Base-by-base conservation (phyloP, 2,113 vertebrate genomes). In the Amblyornis subalaris region DNA sequence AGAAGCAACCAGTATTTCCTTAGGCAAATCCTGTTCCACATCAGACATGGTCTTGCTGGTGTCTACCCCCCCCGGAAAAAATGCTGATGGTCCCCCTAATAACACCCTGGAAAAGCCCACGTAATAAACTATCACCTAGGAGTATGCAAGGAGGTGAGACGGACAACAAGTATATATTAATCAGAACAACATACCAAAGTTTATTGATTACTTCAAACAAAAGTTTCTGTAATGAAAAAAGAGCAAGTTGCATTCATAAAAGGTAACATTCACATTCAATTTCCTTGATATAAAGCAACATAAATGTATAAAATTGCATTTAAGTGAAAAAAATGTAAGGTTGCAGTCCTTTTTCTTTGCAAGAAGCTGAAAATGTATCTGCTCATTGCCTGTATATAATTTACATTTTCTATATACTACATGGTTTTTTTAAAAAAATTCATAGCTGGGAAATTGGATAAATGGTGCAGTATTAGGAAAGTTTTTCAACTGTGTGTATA, bases 111-210 rank as follows among this genome's bases (percentile, higher is more conserved):
- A 50, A 66, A 90, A 58, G 10, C 11, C 33, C 54, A 44, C 0
- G 2, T 10, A 64, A 47, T 1, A 12, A 71, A 29, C 22, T 2
- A 7, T 2, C 22, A 16, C 28, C 53, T 2, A 24, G 14, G 5
- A 70, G 36, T 14, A 47, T 3, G 38, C 54, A 55, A 71, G 25
- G 55, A 91, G 18, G 87, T 4, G 8, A 87, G 54, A 48, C 25
- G 82, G 51, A 88, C n/a, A 66, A 85, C 38, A 44, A 66, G 55
- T 64, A 80, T 93, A 51, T 94, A 96, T 82, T 90, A 96, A 97
- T 97, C 92, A 91, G 97, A 98, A 97, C 97, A 97, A 97, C 97
- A 98, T 98, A 98, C 95, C 97, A 98, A 98, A 98, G 97, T 98
- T 98, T 98, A 98, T 98, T 98, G 97, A 98, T 97, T 98, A 97